phyloP scores from a whole-genome alignment of 2,888 invertebrate genomes.

The Azorinus chamasolen region DNA sequence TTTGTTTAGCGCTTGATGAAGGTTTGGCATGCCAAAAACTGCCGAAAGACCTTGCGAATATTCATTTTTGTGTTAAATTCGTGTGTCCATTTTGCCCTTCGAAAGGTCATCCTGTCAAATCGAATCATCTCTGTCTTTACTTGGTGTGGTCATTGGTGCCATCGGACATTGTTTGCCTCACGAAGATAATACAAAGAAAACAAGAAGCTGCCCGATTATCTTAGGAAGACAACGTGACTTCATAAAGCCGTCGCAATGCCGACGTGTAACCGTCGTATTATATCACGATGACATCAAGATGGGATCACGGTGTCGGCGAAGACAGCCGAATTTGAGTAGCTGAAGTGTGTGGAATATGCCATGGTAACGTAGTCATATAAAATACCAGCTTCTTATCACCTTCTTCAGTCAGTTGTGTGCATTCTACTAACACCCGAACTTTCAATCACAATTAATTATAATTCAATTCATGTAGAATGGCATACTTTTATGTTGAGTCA shows the following conservation, averaged over 20 bases:
- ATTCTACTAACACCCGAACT: no score
- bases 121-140: conserved; percentile 10
- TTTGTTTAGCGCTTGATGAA: not conserved
- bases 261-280: conserved; percentile 18
- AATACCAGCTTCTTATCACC: no score
- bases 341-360: no score
- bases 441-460: no score
- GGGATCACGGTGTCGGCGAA: no score
- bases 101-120: conserved; percentile 5
- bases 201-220: conserved; percentile 30
- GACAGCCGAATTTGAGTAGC: no score
- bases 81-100: conserved; percentile 10
- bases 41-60: conserved; percentile 2
- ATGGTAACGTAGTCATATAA: no score
- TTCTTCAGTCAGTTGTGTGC: no score
- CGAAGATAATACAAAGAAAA: conserved; percentile 38
- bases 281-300: conserved; percentile 18
- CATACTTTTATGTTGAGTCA: no score
- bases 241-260: conserved; percentile 28
- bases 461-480: no score
- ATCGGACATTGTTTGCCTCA: no score
- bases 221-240: conserved; percentile 30
- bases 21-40: conserved; percentile 14
- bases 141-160: conserved; percentile 19
- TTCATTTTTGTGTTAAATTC: conserved; percentile 24